Conservation (phyloP, 2,888 invertebrate species). For the Dorcus parallelipipedus region DNA sequence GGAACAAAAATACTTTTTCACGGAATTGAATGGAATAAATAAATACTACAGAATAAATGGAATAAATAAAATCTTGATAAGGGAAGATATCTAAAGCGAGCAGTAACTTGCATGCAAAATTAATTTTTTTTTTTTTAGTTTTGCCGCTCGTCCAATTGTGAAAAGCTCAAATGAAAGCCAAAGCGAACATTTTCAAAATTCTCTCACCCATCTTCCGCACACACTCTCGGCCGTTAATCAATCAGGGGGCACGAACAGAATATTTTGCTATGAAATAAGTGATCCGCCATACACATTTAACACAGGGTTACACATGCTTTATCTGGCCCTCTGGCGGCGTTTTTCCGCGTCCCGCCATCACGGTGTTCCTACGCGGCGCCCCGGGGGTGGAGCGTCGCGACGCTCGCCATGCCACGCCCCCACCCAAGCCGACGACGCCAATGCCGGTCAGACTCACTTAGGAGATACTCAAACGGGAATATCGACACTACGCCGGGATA, state of each 20-base stretch:
- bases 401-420: constrained; percentile 14
- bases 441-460: constrained; percentile 15
- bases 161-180: constrained; percentile 5
- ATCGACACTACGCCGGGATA: constrained; percentile 7
- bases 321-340: constrained; percentile 41
- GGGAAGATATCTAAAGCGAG: too few species aligned
- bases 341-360: constrained; percentile 36
- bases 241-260: constrained; percentile 1
- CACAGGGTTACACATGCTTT: constrained; percentile 35
- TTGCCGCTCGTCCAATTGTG: neutral
- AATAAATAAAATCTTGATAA: too few species aligned
- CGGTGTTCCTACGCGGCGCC: constrained; percentile 26
- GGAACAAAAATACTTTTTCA: too few species aligned
- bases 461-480: constrained; percentile 13
- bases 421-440: constrained; percentile 11
- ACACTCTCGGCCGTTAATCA: too few species aligned
- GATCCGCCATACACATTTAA: constrained; percentile 39
- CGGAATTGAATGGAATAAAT: too few species aligned
- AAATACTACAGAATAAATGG: too few species aligned
- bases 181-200: neutral
- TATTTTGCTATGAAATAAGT: constrained; percentile 9
- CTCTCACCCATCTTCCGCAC: neutral
- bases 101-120: too few species aligned
- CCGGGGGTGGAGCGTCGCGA: constrained; percentile 14
- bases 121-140: too few species aligned